Base-by-base conservation (phyloP, 1,140 invertebrate species). In the Yoshiicerus persimilis region DNA sequence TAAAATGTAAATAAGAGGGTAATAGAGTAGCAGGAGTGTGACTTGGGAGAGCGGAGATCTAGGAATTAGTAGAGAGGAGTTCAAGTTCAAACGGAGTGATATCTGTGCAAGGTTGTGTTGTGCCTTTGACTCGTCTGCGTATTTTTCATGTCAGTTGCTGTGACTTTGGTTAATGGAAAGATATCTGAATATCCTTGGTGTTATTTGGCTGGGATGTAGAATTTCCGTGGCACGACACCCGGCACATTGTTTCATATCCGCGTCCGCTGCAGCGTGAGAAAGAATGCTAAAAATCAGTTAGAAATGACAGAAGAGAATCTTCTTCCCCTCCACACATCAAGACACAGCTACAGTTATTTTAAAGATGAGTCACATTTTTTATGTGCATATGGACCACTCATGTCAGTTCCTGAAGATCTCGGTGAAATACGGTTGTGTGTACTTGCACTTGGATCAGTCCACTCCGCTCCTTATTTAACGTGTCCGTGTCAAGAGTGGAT, bases 211-310 rank as follows among this genome's bases (percentile, higher is more conserved):
- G 27, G 27, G 6, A 30, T 70, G 64, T 41, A n/a, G 8, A 8
- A 41, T 41, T 41, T 47, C 2, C 41, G 20, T 16, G 41, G 41
- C 25, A 8, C 30, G 4, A 34, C 34, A 30, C 20, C 64, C 20
- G 27, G 36, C 77, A 38, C 32, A 34, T 23, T 83, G 34, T 34
- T 83, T 38, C 25, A 47, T 27, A 2, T 80, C 20, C 4, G 5
- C 75, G 34, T 77, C 27, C 75, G 36, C 36, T n/a, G 4, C 30
- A 80, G 62, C 88, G 87, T 88, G 87, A 88, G 87, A 88, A 88
- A 88, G 83, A 75, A 88, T 85, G 87, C 62, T 86, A 88, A 86
- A 88, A 88, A 88, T 84, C 83, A 84, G n/a, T 20, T 13, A 25
- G n/a, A 20, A 6, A 13, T 84, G 41, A 84, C 34, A 84, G 11